phyloP scores from a whole-genome alignment of 1,140 invertebrate species.

The Anoplolepis gracilipes region DNA sequence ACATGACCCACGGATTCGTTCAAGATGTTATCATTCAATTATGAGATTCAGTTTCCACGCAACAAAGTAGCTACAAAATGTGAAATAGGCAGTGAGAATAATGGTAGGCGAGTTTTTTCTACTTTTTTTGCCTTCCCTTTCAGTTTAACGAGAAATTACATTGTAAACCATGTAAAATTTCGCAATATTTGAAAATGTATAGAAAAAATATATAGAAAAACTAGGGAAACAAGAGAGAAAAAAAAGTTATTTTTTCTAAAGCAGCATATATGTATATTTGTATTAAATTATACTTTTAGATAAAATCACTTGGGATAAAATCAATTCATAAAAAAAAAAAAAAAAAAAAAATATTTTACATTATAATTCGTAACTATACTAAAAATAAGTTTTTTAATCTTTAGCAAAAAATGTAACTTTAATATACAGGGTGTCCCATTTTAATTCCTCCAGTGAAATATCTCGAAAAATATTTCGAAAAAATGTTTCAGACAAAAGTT shows the following conservation, averaged over 20 bases:
- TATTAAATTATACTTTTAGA: background rate
- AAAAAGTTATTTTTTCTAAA: background rate
- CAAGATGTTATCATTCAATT: constrained; percentile 67
- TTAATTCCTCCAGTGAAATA: no score
- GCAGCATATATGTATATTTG: background rate
- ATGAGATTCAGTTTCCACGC: background rate
- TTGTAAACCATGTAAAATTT: background rate
- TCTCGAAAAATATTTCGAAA: no score
- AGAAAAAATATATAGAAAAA: no score
- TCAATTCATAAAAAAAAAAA: no score
- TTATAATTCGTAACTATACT: no score
- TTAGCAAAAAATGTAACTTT: no score
- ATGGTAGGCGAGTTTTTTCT: background rate
- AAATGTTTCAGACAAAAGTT: no score
- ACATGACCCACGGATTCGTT: background rate
- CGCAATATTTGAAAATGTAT: constrained; percentile 16
- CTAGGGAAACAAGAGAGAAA: background rate
- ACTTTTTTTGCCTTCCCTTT: background rate
- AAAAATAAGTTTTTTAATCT: no score
- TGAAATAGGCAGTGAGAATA: background rate
- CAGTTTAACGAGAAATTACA: background rate
- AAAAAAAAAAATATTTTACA: no score
- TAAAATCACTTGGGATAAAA: no score
- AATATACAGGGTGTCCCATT: no score
- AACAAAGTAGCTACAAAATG: constrained; percentile 13